Base-by-base conservation (phyloP, 2,113 vertebrate species). In the Hypocryptadius cinnamomeus region DNA sequence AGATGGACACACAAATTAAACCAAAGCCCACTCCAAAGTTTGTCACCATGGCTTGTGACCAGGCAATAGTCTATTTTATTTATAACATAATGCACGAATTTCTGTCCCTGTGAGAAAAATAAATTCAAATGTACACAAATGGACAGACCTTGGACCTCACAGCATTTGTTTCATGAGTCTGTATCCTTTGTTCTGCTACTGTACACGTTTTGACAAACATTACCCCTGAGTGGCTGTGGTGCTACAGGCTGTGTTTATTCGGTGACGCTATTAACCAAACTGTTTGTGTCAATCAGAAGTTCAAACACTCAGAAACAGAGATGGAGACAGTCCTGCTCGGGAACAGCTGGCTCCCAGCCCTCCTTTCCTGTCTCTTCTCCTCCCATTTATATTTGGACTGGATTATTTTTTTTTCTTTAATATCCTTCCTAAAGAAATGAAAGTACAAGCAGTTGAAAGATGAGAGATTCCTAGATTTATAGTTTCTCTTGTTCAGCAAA, bases 271-370 rank as follows among this genome's bases (percentile, higher is more conserved):
- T 33, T 68, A 85, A 86, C 79, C 8, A 9, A 91, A 88, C 72
- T 90, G 72, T 70, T 80, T 83, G 86, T 94, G 85, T 91, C 93
- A 91, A 72, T 92, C 89, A 93, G 20, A 59, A 85, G 64, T 87
- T 91, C 91, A 94, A 94, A 92, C 72, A 28, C 76, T 71, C 85
- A 68, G 73, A 50, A 74, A n/a, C 22, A 44, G 44, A 1, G 3
- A 88, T 50, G 64, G 50, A 57, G 79, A n/a, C 11, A 3, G 4
- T 21, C 54, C 31, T 24, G 70, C 76, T 50, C 33, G 21, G 50
- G 28, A 93, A 73, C 72, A 90, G 85, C 72, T 90, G 91, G 91
- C n/a, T 91, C 74, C 72, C 71, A 93, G 79, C 54, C 39, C 61
- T 85, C 45, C 50, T 68, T 63, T 56, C 76, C 59, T 4, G 1